phyloP scores from a whole-genome alignment of 1,140 invertebrate genomes.

The Leptopilina boulardi region DNA sequence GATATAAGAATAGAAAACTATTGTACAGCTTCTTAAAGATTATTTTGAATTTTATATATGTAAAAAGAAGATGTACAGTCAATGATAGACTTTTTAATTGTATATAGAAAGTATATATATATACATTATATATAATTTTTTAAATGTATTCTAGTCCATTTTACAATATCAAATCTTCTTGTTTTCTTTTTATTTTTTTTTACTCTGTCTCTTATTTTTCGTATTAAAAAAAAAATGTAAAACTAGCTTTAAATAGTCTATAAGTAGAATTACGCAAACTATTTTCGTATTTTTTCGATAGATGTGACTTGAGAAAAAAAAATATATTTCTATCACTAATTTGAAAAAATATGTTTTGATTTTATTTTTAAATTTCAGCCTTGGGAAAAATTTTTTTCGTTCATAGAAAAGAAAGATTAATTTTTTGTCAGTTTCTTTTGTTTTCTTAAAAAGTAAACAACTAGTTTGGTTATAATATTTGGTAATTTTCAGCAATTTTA shows the following conservation, averaged over 20 bases:
- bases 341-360: not conserved
- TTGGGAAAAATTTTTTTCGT: no score
- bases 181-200: not conserved
- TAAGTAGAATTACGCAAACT: not conserved
- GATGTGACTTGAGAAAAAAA: constrained; percentile 4
- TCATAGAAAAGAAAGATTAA: not conserved
- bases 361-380: not conserved
- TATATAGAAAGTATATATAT: not conserved
- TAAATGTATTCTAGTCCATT: constrained; percentile 7
- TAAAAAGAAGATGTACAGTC: constrained; percentile 13
- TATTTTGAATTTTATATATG: not conserved
- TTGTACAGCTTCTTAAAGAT: not conserved
- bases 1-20: constrained; percentile 5
- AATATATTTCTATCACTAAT: constrained; percentile 11
- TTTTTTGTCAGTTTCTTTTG: constrained; percentile 20
- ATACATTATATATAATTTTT: not conserved
- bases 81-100: not conserved
- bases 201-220: not conserved
- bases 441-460: not conserved
- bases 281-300: constrained; percentile 23
- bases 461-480: constrained; percentile 6
- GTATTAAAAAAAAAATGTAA: not conserved
- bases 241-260: not conserved
- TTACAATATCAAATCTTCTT: not conserved
- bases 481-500: not conserved